Evolutionary conservation across 23 tunicate species (phyloP), one percentile per base, ranked within the genome.

Genomic region (Phallusia fumigata): DNA sequence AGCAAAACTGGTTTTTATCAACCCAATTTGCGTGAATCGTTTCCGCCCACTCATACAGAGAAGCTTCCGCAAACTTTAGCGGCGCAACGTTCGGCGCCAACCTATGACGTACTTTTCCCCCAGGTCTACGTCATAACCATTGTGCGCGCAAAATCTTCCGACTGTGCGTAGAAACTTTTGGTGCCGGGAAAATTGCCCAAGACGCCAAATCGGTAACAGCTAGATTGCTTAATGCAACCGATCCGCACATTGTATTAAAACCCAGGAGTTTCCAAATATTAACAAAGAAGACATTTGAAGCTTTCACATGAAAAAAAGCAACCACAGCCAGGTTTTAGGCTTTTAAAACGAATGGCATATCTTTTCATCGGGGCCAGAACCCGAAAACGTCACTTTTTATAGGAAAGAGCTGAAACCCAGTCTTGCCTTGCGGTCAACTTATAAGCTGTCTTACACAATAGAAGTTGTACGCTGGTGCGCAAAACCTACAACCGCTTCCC

Each of bases 331-430:
- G n/a, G n/a, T n/a, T n/a, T n/a, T n/a, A n/a, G n/a, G n/a, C n/a
- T n/a, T n/a, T n/a, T n/a, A n/a, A n/a, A n/a, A n/a, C n/a, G n/a
- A n/a, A n/a, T n/a, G n/a, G n/a, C n/a, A n/a, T n/a, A n/a, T n/a
- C n/a, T n/a, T n/a, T n/a, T n/a, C n/a, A n/a, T n/a, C 80, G 76
- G 36, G 88, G 16, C 84, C 92, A 64, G 89, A 92, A 31, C 89
- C 88, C 45, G 88, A 92, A 77, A 64, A 92, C 64, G 35, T 92
- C 2, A 80, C 73, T 49, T 92, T 92, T 88, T 22, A 34, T 65
- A 40, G 47, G 10, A 40, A 40, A 40, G 10, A 5, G 10, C 47
- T 3, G 47, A 40, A 40, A 40, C 10, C 47, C 47, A 40, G 10
- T 40, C 10, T 40, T 10, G 5, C 5, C 47, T 40, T 40, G 47